A percentile compares a stretch with the other conserved stretches of the same genome.
phyloP scores from a whole-genome alignment of 92 coral and sea anemone species.

The Metridium senile region DNA sequence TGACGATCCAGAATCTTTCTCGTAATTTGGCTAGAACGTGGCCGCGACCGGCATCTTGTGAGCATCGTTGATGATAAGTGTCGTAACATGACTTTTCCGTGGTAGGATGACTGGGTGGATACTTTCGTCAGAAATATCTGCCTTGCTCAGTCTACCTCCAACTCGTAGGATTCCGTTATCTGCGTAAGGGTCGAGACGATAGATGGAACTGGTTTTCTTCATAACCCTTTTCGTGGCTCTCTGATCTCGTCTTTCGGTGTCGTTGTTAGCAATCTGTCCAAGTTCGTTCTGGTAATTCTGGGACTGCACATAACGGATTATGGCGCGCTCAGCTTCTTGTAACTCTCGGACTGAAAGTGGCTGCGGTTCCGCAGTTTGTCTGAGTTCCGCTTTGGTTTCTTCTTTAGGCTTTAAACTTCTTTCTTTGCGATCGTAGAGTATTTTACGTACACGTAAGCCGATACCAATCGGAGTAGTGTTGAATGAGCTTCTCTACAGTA shows the following conservation, averaged over 20 bases:
- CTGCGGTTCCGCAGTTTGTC: neutral
- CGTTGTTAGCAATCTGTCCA: slow-evolving; percentile 12
- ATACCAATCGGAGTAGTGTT: slow-evolving; percentile 61
- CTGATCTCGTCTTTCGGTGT: slow-evolving; percentile 30
- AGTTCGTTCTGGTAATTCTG: slow-evolving; percentile 52
- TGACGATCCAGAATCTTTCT: no score
- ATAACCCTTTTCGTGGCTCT: slow-evolving; percentile 33
- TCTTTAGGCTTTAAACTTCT: neutral
- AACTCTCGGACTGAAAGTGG: slow-evolving; percentile 52
- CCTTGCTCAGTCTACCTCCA: no score
- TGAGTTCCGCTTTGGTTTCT: neutral
- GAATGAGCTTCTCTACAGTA: slow-evolving; percentile 40
- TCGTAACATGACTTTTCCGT: no score
- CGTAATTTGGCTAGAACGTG: no score
- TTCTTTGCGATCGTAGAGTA: slow-evolving; percentile 22
- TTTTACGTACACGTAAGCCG: slow-evolving; percentile 43
- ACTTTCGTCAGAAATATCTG: no score
- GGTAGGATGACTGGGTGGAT: no score
- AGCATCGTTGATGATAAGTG: no score
- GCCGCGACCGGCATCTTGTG: no score
- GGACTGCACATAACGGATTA: slow-evolving; percentile 52
- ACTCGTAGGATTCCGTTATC: no score
- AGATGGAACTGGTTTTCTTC: slow-evolving; percentile 47
- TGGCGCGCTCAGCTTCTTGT: slow-evolving; percentile 50
- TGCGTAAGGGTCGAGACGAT: slow-evolving; percentile 32